Evolutionary conservation across 2,888 invertebrate species (phyloP), one percentile per base, ranked within the genome.

Genomic region (Synanthedon vespiformis): DNA sequence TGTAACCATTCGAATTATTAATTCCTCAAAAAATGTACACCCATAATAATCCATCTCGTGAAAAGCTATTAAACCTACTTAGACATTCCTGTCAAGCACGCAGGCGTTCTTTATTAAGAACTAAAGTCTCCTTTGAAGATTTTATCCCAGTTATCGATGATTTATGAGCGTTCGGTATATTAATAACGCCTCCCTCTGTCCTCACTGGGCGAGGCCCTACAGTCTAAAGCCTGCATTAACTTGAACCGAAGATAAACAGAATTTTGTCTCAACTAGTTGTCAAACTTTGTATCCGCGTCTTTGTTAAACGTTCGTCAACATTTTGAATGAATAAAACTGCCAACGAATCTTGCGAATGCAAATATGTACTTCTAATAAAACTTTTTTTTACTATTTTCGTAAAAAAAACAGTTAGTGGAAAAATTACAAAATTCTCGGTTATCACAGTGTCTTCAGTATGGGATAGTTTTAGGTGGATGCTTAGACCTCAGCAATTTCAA

Each of bases 171-270:
- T 14, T 40, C 40, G 50, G 48, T 48, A 48, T 53, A 56, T 52
- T 56, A 56, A 57, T 56, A 57, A 53, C 47, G 50, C 53, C 48
- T 51, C 47, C 51, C 51, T 52, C 51, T 52, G 52, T 47, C 52
- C 40, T 27, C 48, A 48, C 22, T 48, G 18, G 48, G 22, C 18
- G 18, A 5, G 44, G 34, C 48, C 57, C 55, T 61, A 58, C 61
- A 59, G 59, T 56, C 60, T 64, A 63, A 63, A 56, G 51, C 55
- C 40, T 48, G 13, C 40, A 40, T 52, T 27, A 54, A 55, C 40
- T 40, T 52, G 48, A 18, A n/a, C 10, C 52, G 44, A 60, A 61
- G 64, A 65, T 62, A 64, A 64, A 65, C 60, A 65, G 55, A 55
- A 56, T 51, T 54, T 52, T 52, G 51, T 52, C 51, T 51, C 52